Conservation (phyloP, 2,113 vertebrate species). For the Xenotilapia leptura region DNA sequence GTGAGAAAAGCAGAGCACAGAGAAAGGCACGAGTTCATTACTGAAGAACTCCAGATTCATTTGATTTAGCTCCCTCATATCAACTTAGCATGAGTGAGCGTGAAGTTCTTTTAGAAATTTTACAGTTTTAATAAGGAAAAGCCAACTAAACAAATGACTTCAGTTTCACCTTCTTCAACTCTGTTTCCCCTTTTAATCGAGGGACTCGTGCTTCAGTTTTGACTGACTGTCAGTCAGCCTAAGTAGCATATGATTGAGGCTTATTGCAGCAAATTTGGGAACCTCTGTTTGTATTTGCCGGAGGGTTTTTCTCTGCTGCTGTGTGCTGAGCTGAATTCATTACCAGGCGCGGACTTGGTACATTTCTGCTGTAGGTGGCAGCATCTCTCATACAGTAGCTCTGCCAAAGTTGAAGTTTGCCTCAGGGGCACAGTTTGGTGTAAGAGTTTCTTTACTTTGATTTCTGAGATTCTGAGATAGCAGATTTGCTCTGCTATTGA, state of each 20-base stretch:
- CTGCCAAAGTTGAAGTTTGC: constrained; percentile 39
- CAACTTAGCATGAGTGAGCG: background rate
- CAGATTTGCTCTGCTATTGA: constrained; percentile 24
- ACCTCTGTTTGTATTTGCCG: constrained; percentile 52
- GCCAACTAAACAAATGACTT: constrained; percentile 32
- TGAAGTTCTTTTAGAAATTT: background rate
- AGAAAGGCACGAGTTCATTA: background rate
- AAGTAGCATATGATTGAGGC: constrained; percentile 56
- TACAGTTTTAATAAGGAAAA: constrained; percentile 12
- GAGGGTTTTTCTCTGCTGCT: constrained; percentile 46
- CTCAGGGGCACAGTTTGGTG: constrained; percentile 31
- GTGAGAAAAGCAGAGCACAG: background rate
- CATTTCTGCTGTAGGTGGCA: constrained; percentile 62
- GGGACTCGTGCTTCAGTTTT: constrained; percentile 41
- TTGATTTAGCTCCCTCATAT: background rate
- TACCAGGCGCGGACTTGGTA: constrained; percentile 15
- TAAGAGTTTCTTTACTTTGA: constrained; percentile 41
- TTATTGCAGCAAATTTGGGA: constrained; percentile 59
- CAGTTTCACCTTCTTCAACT: constrained; percentile 37
- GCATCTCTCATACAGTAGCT: constrained; percentile 32
- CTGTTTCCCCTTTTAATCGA: constrained; percentile 28
- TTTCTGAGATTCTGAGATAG: background rate
- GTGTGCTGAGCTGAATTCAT: constrained; percentile 49
- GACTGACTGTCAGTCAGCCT: constrained; percentile 55
- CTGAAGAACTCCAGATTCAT: background rate